Evolutionary conservation across 1,140 invertebrate genomes (phyloP), one percentile per base, ranked within the genome.

Genomic region (Achroia grisella): DNA sequence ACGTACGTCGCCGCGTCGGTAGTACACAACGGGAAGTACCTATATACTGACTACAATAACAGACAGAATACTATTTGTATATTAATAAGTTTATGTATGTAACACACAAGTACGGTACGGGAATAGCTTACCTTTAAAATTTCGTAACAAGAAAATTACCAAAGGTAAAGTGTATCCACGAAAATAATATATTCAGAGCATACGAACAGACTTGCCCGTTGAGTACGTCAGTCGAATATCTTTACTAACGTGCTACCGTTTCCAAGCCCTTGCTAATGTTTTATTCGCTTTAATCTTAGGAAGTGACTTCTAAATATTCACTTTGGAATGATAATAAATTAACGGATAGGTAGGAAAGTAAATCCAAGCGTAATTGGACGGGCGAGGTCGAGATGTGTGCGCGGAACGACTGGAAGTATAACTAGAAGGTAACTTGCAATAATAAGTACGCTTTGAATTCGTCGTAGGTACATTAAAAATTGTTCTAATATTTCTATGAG

Each of bases 201-300:
- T 33, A 41, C 17, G 13, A 10, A 9, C 13, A 17, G 14, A 23
- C 8, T 37, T 34, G 11, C 32, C 31, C 28, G 11, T n/a, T 10
- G n/a, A n/a, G 28, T 41, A 41, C 39, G 39, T 34, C 32, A 30
- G 44, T 32, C 40, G 41, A 48, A 54, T 52, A 51, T 52, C 46
- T 53, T 39, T 3, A 23, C 17, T 52, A 45, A 28, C 44, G 17
- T 12, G 46, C 45, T 14, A 31, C 39, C 10, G 15, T 9, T 17
- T 39, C 32, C 13, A 15, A 36, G 11, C n/a, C 40, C 28, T 13
- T 4, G 34, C 44, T 61, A 63, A 68, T 68, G 64, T 68, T 68
- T 68, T 61, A 68, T 68, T 68, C 64, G 48, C 64, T 68, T 58
- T 68, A 56, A 61, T 61, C 61, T 57, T 27, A 34, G 41, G 10